A percentile compares a stretch with the other conserved stretches of the same genome.
Evolutionary conservation across 2,113 vertebrate species (phyloP).

Genomic region (Rhinopomastus cyanomelas): DNA sequence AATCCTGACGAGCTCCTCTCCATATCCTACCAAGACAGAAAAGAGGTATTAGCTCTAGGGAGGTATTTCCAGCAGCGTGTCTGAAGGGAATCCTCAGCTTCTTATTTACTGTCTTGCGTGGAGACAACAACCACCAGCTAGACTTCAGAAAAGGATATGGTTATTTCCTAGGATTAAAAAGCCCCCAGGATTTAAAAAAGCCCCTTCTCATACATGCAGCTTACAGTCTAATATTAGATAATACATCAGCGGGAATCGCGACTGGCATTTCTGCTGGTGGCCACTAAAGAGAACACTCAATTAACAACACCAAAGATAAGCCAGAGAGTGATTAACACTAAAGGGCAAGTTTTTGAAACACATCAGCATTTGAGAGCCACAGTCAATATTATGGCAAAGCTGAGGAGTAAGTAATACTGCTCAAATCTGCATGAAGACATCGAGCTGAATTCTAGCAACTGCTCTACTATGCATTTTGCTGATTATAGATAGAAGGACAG

Average conservation of each 20-base stretch:
- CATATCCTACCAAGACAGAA: not conserved
- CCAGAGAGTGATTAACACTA: not conserved
- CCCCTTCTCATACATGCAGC: not conserved
- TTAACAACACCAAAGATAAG: not conserved
- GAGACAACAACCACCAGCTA: not conserved
- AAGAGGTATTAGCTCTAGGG: not conserved
- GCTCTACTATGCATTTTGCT: not conserved
- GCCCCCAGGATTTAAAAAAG: not conserved
- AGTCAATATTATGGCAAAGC: not conserved
- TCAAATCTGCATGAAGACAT: not conserved
- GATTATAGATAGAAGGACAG: not conserved
- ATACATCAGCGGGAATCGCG: not conserved
- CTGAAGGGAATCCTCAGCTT: not conserved
- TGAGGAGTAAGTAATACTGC: not conserved
- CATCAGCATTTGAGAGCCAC: not conserved
- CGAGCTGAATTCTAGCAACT: not conserved
- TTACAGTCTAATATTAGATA: rapidly evolving
- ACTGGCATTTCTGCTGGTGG: not conserved
- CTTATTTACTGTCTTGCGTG: not conserved
- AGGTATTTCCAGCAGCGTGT: not conserved
- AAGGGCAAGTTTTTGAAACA: not conserved
- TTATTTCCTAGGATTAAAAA: not conserved
- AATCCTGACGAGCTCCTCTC: not conserved
- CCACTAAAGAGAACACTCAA: not conserved
- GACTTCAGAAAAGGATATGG: not conserved